A percentile compares a stretch with the other conserved stretches of the same genome.
These are phyloP conservation scores for Uromys caudimaculatus DNA, from an alignment of 2,797 vertebrate genomes.

Conservation along the genomic window DNA sequence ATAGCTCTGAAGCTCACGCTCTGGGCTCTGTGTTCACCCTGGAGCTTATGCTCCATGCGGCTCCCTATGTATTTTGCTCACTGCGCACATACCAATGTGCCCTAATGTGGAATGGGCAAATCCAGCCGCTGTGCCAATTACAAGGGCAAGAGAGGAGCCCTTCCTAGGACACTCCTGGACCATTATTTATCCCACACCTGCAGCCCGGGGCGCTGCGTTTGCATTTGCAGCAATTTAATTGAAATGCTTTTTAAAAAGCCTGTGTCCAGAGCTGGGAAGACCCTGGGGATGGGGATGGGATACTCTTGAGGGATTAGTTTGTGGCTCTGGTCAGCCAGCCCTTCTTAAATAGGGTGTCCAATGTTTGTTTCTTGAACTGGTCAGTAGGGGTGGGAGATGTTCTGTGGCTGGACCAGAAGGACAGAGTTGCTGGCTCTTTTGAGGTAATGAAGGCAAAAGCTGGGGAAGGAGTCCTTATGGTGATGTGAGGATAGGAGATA, in stretches of 20 bases:
- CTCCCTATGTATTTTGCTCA: neutral
- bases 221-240: slow-evolving; percentile 25
- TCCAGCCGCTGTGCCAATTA: neutral
- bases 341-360: neutral
- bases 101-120: neutral
- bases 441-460: slow-evolving; percentile 68
- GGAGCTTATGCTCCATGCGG: neutral
- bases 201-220: slow-evolving; percentile 8
- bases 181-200: slow-evolving; percentile 38
- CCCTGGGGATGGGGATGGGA: neutral
- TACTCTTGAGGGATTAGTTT: neutral
- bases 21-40: neutral
- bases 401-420: neutral
- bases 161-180: slow-evolving; percentile 13
- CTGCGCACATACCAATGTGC: neutral
- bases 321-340: neutral
- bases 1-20: neutral
- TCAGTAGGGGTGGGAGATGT: neutral
- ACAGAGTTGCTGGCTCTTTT: neutral
- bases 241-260: slow-evolving; percentile 51
- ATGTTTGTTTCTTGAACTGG: neutral
- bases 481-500: slow-evolving; percentile 40
- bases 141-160: neutral
- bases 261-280: slow-evolving; percentile 32
- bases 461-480: slow-evolving; percentile 29